Conservation (phyloP, 2,797 vertebrate genomes). For the Tadarida brasiliensis region DNA sequence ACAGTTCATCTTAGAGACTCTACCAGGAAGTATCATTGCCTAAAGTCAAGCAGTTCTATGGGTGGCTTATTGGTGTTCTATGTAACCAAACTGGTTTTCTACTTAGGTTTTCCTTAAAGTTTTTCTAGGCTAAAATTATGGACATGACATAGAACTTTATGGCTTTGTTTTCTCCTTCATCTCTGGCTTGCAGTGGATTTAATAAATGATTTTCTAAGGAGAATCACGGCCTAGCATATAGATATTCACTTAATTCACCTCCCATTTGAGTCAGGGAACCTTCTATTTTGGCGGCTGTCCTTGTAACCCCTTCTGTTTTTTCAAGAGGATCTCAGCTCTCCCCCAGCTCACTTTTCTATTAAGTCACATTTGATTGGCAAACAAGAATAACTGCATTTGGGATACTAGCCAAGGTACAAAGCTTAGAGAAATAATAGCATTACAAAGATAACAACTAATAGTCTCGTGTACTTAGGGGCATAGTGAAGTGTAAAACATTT, state of each 20-base stretch:
- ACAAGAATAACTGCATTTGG: neutral
- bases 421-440: neutral
- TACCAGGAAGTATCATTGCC: neutral
- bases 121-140: constrained; percentile 34
- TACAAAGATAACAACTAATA: neutral
- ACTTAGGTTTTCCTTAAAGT: neutral
- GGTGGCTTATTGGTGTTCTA: neutral
- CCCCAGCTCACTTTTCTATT: neutral
- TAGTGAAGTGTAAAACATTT: neutral
- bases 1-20: neutral
- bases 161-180: constrained; percentile 37
- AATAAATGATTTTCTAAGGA: constrained; percentile 21
- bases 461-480: neutral
- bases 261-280: neutral
- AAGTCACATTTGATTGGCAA: neutral
- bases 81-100: neutral
- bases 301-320: neutral
- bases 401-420: neutral
- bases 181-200: neutral
- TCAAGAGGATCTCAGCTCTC: neutral
- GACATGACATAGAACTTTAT: neutral
- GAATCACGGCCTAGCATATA: neutral
- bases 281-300: neutral
- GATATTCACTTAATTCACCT: neutral
- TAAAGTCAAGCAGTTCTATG: neutral